Evolutionary conservation across 2,797 vertebrate genomes (phyloP), one percentile per base, ranked within the genome.

Genomic region (Acanthurus lineatus): DNA sequence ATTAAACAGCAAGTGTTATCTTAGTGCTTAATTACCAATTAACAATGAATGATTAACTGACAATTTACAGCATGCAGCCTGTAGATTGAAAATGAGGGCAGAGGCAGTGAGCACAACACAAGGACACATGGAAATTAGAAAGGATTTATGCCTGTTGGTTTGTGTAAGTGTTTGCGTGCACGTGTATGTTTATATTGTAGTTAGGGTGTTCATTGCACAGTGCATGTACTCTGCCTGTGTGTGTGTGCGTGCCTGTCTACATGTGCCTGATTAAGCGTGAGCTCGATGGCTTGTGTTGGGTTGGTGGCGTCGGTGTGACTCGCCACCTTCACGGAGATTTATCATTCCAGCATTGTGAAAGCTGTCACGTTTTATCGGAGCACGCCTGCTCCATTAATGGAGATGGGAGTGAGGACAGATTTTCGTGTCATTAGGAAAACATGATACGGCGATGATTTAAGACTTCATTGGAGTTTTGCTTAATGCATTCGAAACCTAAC

Each of bases 401-500:
- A 84, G 88, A 85, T 68, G 86, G 69, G 74, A 89, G 82, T 22
- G 63, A 59, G 79, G 84, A 82, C 86, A 85, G 89, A 84, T 78
- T 89, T 91, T 93, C 76, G 75, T 88, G 89, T 93, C 90, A 91
- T 93, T 91, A 91, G 73, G 84, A 89, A 88, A 93, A 92, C 86
- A 91, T 89, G 89, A 93, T 91, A 90, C 48, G 54, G 64, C 54
- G 49, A 60, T 92, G 92, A 93, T 93, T 91, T 91, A 91, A 82
- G 82, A 81, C 89, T 87, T 77, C 57, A 70, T 52, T 76, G 73
- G 81, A 74, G 73, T 35, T 80, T 56, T 44, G 73, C 64, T 83
- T 60, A 80, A 88, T 73, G 68, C 32, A 79, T 87, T 90, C 68
- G 77, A 62, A 87, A 83, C 16, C 32, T 57, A 68, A 79, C 82